Conservation (phyloP, 2,888 invertebrate genomes). For the Caenorhabditis sp. region DNA sequence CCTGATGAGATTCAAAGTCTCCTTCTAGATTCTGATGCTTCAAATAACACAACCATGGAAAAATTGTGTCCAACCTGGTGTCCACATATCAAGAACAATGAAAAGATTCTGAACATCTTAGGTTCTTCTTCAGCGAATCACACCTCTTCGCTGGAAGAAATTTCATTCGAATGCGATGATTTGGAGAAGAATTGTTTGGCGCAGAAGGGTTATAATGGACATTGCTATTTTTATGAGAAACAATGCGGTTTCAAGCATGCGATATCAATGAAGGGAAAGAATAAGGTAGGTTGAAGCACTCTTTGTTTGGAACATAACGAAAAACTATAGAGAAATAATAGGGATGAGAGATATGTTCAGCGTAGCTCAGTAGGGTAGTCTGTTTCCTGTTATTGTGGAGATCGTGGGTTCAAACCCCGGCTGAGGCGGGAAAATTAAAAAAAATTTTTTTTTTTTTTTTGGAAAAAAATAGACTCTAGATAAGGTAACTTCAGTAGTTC, state of each 20-base stretch:
- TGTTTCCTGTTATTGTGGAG: too few relatives aligned
- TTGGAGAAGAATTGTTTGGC: constrained; percentile 32
- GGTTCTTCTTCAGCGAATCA: constrained; percentile 10
- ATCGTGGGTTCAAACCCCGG: too few relatives aligned
- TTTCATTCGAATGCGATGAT: constrained; percentile 33
- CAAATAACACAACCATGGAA: constrained; percentile 5
- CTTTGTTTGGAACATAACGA: too few relatives aligned
- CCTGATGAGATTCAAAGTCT: constrained; percentile 11
- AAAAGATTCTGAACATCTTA: constrained; percentile 28
- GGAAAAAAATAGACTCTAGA: too few relatives aligned
- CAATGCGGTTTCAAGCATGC: constrained; percentile 20
- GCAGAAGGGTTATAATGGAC: constrained; percentile 35
- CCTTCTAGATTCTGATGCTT: constrained; percentile 11
- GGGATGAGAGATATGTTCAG: too few relatives aligned
- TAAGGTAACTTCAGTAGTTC: too few relatives aligned
- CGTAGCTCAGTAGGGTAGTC: too few relatives aligned
- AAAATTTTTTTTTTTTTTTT: too few relatives aligned
- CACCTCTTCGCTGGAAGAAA: constrained; percentile 11
- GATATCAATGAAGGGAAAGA: constrained; percentile 20
- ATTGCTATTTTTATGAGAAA: constrained; percentile 41
- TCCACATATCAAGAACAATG: constrained; percentile 21
- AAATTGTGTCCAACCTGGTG: constrained; percentile 36
- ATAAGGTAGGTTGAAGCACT: too few relatives aligned
- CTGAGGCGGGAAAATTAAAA: too few relatives aligned
- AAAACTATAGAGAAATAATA: too few relatives aligned